Percentiles rank a stretch among this genome's conserved stretches.
Evolutionary conservation across 2,797 vertebrate genomes (phyloP).

Genomic region (Lepilemur septentrionalis): DNA sequence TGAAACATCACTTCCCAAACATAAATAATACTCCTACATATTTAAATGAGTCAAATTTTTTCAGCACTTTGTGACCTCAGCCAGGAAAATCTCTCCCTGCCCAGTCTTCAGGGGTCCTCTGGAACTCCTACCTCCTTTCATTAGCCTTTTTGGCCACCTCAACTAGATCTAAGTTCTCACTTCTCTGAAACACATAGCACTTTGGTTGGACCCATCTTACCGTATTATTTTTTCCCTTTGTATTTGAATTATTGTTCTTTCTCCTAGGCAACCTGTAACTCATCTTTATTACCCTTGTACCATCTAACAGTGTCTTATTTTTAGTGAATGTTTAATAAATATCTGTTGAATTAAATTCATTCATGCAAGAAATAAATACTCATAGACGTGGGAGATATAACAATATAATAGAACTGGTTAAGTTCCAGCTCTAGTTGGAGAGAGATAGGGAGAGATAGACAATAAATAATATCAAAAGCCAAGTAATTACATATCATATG

Average conservation of each 20-base stretch:
- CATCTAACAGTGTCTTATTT: not conserved
- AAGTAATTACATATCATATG: not conserved
- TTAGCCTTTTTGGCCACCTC: not conserved
- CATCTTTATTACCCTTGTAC: not conserved
- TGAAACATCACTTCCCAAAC: not conserved
- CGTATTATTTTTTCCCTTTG: not conserved
- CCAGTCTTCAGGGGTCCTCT: not conserved
- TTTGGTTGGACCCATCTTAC: not conserved
- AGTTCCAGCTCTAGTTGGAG: not conserved
- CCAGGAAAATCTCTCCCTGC: not conserved
- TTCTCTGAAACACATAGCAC: not conserved
- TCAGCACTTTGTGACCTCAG: not conserved
- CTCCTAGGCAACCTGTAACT: not conserved
- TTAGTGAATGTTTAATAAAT: not conserved
- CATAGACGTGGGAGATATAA: not conserved
- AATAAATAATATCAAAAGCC: not conserved
- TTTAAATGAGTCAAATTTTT: not conserved
- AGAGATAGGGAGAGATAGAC: not conserved
- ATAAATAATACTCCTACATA: not conserved
- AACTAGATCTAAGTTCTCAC: not conserved
- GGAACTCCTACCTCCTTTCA: not conserved
- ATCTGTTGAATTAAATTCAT: not conserved
- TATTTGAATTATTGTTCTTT: not conserved
- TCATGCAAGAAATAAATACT: not conserved
- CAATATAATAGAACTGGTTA: not conserved